Conservation (phyloP, 2,113 vertebrate genomes). For the Gasterosteus nipponicus region DNA sequence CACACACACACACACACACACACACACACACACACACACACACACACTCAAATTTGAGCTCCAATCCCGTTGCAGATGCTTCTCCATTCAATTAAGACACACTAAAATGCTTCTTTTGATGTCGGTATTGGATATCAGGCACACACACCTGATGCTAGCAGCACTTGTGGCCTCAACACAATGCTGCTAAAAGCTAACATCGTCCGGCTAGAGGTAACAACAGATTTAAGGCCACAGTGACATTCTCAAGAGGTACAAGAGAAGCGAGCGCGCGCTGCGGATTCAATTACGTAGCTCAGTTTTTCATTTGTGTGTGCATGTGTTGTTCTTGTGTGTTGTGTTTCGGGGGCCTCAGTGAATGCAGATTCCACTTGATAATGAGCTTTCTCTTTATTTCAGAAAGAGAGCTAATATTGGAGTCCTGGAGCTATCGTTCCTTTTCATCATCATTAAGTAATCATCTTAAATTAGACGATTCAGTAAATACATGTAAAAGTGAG, state of each 20-base stretch:
- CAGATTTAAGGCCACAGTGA: conserved; percentile 49
- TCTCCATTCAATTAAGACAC: conserved; percentile 73
- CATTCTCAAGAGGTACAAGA: conserved; percentile 42
- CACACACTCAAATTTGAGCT: conserved; percentile 44
- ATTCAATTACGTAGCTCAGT: conserved; percentile 39
- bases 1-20: conserved; percentile 28
- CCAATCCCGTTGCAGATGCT: conserved; percentile 42
- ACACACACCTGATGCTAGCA: conserved; percentile 76
- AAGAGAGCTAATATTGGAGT: conserved; percentile 4
- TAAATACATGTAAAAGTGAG: background rate
- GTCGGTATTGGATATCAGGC: conserved; percentile 71
- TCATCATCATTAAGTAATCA: background rate
- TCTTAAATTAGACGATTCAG: conserved; percentile 7
- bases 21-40: conserved; percentile 16
- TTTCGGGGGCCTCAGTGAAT: background rate
- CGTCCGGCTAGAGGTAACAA: conserved; percentile 75
- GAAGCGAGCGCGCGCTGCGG: conserved; percentile 10
- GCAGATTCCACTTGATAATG: conserved; percentile 40
- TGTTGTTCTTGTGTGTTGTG: background rate
- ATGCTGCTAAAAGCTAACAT: conserved; percentile 69
- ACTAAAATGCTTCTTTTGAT: conserved; percentile 72
- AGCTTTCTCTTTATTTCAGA: conserved; percentile 26
- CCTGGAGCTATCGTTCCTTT: background rate
- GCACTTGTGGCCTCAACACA: conserved; percentile 61
- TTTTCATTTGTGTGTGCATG: conserved; percentile 16